Evolutionary conservation across 2,797 vertebrate species (phyloP).

Genomic region (Silurus aristotelis): DNA sequence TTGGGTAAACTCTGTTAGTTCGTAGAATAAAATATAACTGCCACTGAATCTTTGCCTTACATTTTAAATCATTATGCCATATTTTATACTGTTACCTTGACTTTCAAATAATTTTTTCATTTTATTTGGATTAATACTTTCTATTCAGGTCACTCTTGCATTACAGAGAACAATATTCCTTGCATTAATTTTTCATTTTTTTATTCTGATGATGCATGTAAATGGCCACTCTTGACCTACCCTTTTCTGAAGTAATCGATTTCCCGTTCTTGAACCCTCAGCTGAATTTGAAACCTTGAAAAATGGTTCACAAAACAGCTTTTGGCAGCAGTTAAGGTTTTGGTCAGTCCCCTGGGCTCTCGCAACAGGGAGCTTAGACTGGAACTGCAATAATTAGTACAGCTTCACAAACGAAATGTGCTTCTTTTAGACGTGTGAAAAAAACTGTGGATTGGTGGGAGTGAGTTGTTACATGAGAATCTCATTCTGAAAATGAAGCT

Average conservation of each 20-base stretch:
- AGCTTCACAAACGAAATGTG: slow-evolving; percentile 55
- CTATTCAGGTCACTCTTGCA: neutral
- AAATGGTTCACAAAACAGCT: slow-evolving; percentile 46
- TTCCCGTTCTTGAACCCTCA: neutral
- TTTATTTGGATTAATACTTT: slow-evolving; percentile 6
- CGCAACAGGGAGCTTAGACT: slow-evolving; percentile 52
- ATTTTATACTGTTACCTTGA: neutral
- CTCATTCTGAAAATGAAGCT: slow-evolving; percentile 12
- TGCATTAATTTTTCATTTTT: neutral
- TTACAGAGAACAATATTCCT: neutral
- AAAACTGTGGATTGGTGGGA: slow-evolving; percentile 25
- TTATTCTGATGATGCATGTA: neutral
- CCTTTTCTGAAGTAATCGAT: slow-evolving; percentile 30
- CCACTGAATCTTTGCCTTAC: neutral
- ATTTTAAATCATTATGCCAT: neutral
- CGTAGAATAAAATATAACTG: neutral
- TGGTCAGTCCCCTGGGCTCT: slow-evolving; percentile 47
- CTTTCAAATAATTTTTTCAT: neutral
- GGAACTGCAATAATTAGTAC: slow-evolving; percentile 58
- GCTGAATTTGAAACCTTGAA: slow-evolving; percentile 25
- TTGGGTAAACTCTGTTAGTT: neutral
- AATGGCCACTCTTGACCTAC: slow-evolving; percentile 12
- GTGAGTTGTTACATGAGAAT: slow-evolving; percentile 9
- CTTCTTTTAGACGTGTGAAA: slow-evolving; percentile 55
- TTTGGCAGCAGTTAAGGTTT: slow-evolving; percentile 55